Conservation (phyloP, 2,113 vertebrate genomes). For the Hippoglossus stenolepis region DNA sequence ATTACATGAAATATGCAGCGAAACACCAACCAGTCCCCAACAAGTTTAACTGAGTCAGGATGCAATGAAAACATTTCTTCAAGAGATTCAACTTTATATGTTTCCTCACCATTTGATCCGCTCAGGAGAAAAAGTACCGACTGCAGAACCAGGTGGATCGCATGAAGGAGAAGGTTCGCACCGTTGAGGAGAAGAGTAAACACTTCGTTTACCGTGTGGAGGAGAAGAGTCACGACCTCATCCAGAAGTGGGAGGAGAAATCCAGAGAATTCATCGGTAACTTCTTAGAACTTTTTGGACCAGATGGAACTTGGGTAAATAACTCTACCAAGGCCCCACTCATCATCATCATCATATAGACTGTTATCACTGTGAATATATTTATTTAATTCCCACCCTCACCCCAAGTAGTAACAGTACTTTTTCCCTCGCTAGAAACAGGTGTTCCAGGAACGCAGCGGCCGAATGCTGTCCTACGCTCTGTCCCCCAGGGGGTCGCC, state of each 20-base stretch:
- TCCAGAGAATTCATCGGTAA: conserved; percentile 98
- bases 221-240: conserved; percentile 97
- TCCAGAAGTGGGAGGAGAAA: conserved; percentile 99
- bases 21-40: too few species aligned
- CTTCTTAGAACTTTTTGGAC: conserved; percentile 97
- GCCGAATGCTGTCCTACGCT: conserved; percentile 92
- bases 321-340: neutral
- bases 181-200: conserved; percentile 96
- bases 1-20: too few species aligned
- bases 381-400: too few species aligned
- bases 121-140: conserved; percentile 96
- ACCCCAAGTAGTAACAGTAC: too few species aligned
- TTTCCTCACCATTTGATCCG: conserved; percentile 13
- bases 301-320: conserved; percentile 96
- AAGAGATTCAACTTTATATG: too few species aligned
- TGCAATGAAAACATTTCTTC: neutral
- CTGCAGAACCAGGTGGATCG: conserved; percentile 98
- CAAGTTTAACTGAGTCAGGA: neutral
- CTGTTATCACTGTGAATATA: too few species aligned
- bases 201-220: conserved; percentile 97
- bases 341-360: too few species aligned
- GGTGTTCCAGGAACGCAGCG: conserved; percentile 97
- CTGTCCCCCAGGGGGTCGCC: conserved; percentile 93
- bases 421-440: conserved; percentile 85
- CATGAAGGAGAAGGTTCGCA: conserved; percentile 98